These are phyloP conservation scores for Vesta saturnalis DNA, from an alignment of 2,888 invertebrate genomes.

Conservation along the genomic window DNA sequence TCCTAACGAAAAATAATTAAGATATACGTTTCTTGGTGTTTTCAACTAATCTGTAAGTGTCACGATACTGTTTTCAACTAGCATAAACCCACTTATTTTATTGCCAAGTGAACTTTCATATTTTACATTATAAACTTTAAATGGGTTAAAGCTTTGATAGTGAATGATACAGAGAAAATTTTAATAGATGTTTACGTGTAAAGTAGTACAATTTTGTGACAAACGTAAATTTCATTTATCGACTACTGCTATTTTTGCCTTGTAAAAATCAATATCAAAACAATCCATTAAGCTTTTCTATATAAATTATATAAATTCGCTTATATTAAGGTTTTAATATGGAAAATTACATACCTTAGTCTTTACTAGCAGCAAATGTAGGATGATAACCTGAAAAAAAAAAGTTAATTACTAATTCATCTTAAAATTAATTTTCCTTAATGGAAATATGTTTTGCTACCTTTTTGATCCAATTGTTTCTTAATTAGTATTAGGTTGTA, in stretches of 20 bases:
- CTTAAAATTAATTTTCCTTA: background rate
- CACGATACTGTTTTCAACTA: constrained; percentile 28
- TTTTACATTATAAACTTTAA: constrained; percentile 32
- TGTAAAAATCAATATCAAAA: background rate
- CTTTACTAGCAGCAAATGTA: background rate
- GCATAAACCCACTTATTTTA: constrained; percentile 34
- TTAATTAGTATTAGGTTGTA: background rate
- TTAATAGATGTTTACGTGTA: constrained; percentile 26
- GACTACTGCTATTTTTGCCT: background rate
- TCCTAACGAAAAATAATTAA: constrained; percentile 36
- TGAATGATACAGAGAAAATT: constrained; percentile 25
- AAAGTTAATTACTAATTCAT: background rate
- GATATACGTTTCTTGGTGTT: constrained; percentile 33
- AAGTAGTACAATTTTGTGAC: constrained; percentile 2
- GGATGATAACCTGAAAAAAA: background rate
- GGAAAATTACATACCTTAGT: background rate
- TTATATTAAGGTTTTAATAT: too few relatives aligned
- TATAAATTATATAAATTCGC: too few relatives aligned
- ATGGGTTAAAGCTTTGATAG: constrained; percentile 28
- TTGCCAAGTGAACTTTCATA: constrained; percentile 29
- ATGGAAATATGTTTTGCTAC: background rate
- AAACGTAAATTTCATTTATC: constrained; percentile 4
- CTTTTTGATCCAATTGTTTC: background rate
- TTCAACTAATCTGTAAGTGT: constrained; percentile 38
- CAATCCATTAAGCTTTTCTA: background rate